Evolutionary conservation across 2,797 vertebrate species (phyloP).

Genomic region (Decapterus maruadsi): DNA sequence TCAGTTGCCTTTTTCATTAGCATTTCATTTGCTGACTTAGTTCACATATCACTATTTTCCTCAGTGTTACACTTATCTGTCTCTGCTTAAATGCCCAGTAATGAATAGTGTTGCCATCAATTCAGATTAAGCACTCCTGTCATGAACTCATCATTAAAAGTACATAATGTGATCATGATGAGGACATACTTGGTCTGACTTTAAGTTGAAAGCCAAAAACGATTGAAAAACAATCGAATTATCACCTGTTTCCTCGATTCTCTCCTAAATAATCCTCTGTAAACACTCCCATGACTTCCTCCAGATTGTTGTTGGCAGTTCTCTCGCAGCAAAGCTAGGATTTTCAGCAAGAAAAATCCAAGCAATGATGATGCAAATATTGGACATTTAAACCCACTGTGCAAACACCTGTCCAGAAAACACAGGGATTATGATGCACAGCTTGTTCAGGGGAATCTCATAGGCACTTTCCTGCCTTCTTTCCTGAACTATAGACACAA

Average conservation of each 20-base stretch:
- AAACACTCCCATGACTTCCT: conserved; percentile 32
- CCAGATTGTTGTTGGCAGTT: conserved; percentile 29
- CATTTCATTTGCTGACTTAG: conserved; percentile 3
- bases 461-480: conserved; percentile 2
- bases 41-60: not conserved
- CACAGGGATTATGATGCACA: conserved; percentile 38
- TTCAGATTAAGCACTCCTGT: not conserved
- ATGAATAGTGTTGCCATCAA: not conserved
- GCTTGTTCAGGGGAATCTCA: conserved; percentile 39
- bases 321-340: conserved; percentile 19
- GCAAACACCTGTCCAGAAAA: conserved; percentile 48
- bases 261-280: conserved; percentile 23
- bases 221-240: too few species aligned
- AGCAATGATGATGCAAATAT: conserved; percentile 57
- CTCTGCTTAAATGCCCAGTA: not conserved
- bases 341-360: conserved; percentile 36
- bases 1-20: conserved; percentile 24
- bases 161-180: not conserved
- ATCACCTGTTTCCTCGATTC: conserved; percentile 22
- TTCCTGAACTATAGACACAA: not conserved
- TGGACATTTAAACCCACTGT: conserved; percentile 37
- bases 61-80: not conserved
- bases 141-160: not conserved
- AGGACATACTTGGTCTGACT: not conserved
- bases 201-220: not conserved